Base-by-base conservation (phyloP, 2,113 vertebrate genomes). In the Sceloporus undulatus region DNA sequence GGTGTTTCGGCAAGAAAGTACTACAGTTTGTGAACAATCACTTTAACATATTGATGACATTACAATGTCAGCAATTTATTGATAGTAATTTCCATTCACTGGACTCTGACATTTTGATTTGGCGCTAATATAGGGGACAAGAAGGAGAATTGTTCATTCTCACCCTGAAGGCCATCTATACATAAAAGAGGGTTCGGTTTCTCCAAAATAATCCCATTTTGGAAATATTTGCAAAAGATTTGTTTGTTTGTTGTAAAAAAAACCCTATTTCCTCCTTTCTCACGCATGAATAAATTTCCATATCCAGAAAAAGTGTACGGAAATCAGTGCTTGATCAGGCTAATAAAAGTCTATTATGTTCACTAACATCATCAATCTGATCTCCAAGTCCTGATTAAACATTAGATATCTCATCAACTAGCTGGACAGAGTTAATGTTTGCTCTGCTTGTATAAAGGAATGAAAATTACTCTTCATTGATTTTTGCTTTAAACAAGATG, bases 401-500 rank as follows among this genome's bases (percentile, higher is more conserved):
- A 82, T 82, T 82, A 82, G 42, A 19, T 16, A 76, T 82, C 42
- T 88, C 40, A 88, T 66, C 70, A 76, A 40, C 56, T 82, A 66
- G 70, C 27, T 52, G 56, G 71, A 82, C 29, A 85, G 38, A 25
- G 56, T 76, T 82, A 48, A 68, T 38, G 21, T 82, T 82, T 82
- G 79, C 59, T 87, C 62, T 76, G 56, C 42, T 52, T 79, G 42
- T 79, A 68, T 52, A 34, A 79, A 54, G 75, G 54, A 75, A 82
- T 18, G 42, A 38, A 82, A 82, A 87, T 87, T n/a, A 82, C 27
- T 82, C 27, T 87, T 87, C 79, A 87, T 18, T 77, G 86, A 76
- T 27, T 82, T 62, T 77, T 54, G 42, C 59, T 76, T 87, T 82
- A 76, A 82, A 82, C 29, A 75, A 82, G 71, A 25, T 82, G 79